phyloP scores from a whole-genome alignment of 1,140 invertebrate genomes.

The Druon quercuslanigerum region DNA sequence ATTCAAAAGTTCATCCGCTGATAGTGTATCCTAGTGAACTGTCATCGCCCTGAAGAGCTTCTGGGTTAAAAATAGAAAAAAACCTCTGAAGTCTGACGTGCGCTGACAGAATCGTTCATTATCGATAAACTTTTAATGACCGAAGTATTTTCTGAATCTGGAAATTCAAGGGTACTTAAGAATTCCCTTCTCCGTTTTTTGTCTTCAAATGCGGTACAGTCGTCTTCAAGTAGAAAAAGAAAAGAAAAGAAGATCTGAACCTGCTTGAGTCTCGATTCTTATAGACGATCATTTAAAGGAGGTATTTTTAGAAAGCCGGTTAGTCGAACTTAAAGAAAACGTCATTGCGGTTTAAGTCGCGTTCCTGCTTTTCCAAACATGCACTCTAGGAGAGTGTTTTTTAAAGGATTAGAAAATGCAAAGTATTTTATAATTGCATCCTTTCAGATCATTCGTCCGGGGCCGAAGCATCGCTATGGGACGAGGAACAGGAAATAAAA shows the following conservation, averaged over 20 bases:
- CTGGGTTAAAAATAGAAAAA: conserved; percentile 10
- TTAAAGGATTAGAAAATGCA: neutral
- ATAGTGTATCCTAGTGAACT: neutral
- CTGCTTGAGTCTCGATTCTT: conserved; percentile 40
- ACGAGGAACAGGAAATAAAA: conserved; percentile 62
- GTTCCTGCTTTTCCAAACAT: conserved; percentile 1
- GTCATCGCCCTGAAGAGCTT: neutral
- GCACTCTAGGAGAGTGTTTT: neutral
- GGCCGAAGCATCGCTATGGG: conserved; percentile 58
- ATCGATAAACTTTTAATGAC: neutral
- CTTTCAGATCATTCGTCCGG: conserved; percentile 52
- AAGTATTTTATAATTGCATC: conserved; percentile 28
- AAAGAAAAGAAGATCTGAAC: conserved; percentile 33
- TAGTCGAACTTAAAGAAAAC: conserved; percentile 58
- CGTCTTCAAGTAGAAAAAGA: neutral
- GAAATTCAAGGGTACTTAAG: too few species aligned
- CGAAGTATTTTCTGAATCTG: too few species aligned
- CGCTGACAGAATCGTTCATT: neutral
- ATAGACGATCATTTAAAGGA: conserved; percentile 59
- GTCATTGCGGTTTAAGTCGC: conserved; percentile 42
- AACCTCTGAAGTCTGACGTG: neutral
- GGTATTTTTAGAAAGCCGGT: conserved; percentile 68
- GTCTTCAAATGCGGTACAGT: neutral
- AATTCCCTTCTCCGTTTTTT: too few species aligned
- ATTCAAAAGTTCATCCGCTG: neutral